These are phyloP conservation scores for Eubasilissa splendida DNA, from an alignment of 2,888 invertebrate genomes.

Conservation along the genomic window DNA sequence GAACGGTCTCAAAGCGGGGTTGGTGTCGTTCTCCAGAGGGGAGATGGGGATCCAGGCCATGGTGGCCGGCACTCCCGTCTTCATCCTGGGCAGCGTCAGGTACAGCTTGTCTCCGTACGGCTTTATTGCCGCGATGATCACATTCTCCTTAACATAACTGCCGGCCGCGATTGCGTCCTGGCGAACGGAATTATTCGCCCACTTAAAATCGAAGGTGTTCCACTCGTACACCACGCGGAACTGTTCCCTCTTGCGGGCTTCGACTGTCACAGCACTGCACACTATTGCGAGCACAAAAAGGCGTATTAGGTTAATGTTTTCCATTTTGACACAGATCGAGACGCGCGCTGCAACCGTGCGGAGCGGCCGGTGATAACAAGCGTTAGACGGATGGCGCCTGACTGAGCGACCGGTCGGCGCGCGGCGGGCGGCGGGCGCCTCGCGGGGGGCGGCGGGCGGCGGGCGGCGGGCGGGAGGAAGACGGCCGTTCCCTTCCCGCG, in stretches of 20 bases:
- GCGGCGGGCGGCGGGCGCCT: slow-evolving; percentile 62
- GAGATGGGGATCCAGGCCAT: slow-evolving; percentile 72
- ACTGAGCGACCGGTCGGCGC: slow-evolving; percentile 59
- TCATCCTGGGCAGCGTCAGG: slow-evolving; percentile 80
- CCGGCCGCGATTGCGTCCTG: slow-evolving; percentile 72
- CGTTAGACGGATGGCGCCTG: slow-evolving; percentile 34
- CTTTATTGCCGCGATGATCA: slow-evolving; percentile 79
- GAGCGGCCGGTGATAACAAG: slow-evolving; percentile 8
- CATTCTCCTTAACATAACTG: slow-evolving; percentile 78
- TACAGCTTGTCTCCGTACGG: slow-evolving; percentile 79
- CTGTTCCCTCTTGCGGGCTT: slow-evolving; percentile 66
- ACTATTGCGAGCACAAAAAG: slow-evolving; percentile 61
- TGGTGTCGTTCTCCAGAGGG: slow-evolving; percentile 68
- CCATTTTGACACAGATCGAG: slow-evolving; percentile 26
- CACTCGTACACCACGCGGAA: slow-evolving; percentile 83
- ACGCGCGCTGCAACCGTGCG: slow-evolving; percentile 22
- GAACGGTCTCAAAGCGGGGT: slow-evolving; percentile 77
- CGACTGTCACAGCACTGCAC: slow-evolving; percentile 54
- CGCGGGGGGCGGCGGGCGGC: not conserved
- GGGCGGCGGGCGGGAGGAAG: not conserved
- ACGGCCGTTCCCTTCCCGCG: too few relatives aligned
- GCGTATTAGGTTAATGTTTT: slow-evolving; percentile 56
- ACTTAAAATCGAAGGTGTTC: slow-evolving; percentile 80
- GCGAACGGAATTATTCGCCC: slow-evolving; percentile 74
- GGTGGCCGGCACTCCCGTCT: slow-evolving; percentile 81